phyloP scores from a whole-genome alignment of 1,140 invertebrate species.

The Conus ventricosus region DNA sequence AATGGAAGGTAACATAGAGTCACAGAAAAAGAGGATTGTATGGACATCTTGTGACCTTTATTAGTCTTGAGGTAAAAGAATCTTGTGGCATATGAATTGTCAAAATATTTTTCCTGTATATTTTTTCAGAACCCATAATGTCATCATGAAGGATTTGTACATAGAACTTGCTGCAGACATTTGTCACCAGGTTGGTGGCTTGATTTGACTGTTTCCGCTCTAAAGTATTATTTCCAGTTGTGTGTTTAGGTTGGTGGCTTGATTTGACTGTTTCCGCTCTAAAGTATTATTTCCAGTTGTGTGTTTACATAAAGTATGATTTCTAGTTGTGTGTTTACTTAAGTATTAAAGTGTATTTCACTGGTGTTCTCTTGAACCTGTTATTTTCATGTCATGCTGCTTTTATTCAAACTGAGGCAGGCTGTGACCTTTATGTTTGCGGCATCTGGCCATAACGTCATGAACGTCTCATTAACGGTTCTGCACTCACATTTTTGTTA shows the following conservation, averaged over 20 bases:
- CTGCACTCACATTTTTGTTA: no score
- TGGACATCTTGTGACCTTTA: not conserved
- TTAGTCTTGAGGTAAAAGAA: not conserved
- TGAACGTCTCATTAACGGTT: no score
- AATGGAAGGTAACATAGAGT: not conserved
- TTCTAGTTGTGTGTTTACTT: no score
- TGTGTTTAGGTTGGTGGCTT: no score
- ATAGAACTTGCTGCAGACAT: constrained; percentile 58
- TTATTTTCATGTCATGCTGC: no score
- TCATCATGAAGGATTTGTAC: constrained; percentile 43
- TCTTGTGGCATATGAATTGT: not conserved
- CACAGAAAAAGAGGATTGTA: not conserved
- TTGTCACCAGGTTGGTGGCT: constrained; percentile 62
- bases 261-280: not conserved
- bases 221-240: no score
- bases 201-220: no score
- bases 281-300: not conserved
- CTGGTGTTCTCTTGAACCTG: no score
- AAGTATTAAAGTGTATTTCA: no score
- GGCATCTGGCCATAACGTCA: no score
- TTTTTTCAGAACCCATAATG: constrained; percentile 52
- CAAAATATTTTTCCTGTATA: constrained; percentile 10
- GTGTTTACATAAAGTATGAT: not conserved
- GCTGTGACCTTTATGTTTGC: no score
- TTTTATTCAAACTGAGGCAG: no score